These are phyloP conservation scores for Trachymyrmex septentrionalis DNA, from an alignment of 1,140 invertebrate genomes.

Conservation along the genomic window DNA sequence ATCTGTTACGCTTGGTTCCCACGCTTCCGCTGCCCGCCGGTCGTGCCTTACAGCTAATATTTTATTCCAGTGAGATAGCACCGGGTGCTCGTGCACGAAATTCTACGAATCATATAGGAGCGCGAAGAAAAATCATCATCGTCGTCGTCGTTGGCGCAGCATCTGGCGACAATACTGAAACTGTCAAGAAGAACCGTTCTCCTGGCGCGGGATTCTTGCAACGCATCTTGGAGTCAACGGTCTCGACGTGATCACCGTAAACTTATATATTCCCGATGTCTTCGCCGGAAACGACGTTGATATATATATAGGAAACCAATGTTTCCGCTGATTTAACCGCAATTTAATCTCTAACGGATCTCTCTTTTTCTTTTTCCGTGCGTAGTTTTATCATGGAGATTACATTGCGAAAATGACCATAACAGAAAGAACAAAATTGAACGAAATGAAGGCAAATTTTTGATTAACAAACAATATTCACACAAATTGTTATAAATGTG, in stretches of 20 bases:
- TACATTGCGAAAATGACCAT: background rate
- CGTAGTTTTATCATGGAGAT: background rate
- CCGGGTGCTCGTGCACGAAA: constrained; percentile 24
- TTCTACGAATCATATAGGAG: constrained; percentile 36
- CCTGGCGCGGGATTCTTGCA: background rate
- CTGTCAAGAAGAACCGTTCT: constrained; percentile 28
- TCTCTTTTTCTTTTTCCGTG: background rate
- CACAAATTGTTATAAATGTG: background rate
- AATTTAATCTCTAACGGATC: background rate
- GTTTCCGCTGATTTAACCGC: background rate
- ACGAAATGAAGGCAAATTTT: background rate
- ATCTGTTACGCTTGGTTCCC: constrained; percentile 85
- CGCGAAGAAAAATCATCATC: background rate
- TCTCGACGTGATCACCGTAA: background rate
- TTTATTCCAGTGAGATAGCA: constrained; percentile 52
- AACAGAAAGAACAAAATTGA: background rate
- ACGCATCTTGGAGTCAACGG: background rate
- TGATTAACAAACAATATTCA: background rate
- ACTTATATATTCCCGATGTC: background rate
- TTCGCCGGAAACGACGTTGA: background rate
- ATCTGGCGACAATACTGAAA: constrained; percentile 43
- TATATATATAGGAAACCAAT: background rate
- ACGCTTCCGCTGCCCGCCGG: constrained; percentile 82
- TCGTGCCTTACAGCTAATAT: constrained; percentile 70
- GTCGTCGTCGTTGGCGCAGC: background rate